Base-by-base conservation (phyloP, 2,888 invertebrate species). In the Petrolisthes manimaculis region DNA sequence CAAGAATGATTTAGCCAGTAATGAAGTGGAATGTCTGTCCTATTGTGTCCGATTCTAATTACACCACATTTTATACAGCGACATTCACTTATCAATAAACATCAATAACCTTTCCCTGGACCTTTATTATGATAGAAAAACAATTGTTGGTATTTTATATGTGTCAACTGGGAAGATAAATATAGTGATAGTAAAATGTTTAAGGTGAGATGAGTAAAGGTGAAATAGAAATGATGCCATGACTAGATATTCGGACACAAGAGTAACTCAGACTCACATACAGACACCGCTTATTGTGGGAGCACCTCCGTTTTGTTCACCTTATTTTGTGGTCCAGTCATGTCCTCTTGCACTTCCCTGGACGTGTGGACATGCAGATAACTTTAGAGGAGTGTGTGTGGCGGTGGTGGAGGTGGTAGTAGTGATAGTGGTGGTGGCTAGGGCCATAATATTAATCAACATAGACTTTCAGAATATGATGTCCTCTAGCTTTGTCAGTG, bases 401-500 rank as follows among this genome's bases (percentile, higher is more conserved):
- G 74, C 18, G 56, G n/a, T 51, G 55, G 51, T 75, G 51, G 83
- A 56, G 24, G 55, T 53, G 55, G 79, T 37, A 21, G 37, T 55
- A 55, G 79, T 55, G 21, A 21, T 21, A 74, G 74, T 74, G 21
- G 21, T 24, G 21, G 12, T 24, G 3, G 74, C 21, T 37, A 37
- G 37, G 37, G 37, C 37, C 37, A 37, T 37, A 37, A 37, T 37
- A 37, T 37, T 37, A 54, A 18, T 79, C 78, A 53, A 79, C n/a
- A 54, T 51, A 83, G 24, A 21, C 56, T 74, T 56, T 55, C 55
- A 69, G 53, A 88, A 56, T 84, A 88, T 83, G 88, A 88, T 88
- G 88, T 81, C 81, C 55, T 81, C 84, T 54, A 84, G 81, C 84
- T 81, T 88, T 88, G 86, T 86, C 86, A 86, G 82, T 83, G 89